Evolutionary conservation across 2,113 vertebrate species (phyloP), one percentile per base, ranked within the genome.

Genomic region (Coptodon rendalli): DNA sequence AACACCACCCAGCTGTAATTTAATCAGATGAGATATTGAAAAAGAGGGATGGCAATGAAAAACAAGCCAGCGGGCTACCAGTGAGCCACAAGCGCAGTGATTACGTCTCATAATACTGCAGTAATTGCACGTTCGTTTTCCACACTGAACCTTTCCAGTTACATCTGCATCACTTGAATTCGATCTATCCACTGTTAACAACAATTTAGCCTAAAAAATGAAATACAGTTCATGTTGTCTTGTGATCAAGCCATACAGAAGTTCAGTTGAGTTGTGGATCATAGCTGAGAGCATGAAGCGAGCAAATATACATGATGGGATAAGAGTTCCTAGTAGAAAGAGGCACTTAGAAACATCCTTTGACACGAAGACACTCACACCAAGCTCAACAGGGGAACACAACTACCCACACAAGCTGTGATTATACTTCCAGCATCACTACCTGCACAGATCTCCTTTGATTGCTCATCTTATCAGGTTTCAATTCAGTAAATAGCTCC

Each of bases 1-100:
- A 93, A 84, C 86, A 24, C 80, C 81, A 87, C 83, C 83, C 84
- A 90, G 88, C 90, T 83, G 54, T 93, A 95, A 95, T 94, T 86
- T 83, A 91, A 96, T 95, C 89, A 92, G 87, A 91, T 29, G 76
- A 82, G 76, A 90, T 81, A 83, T 19, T 89, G 89, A 86, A 83
- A 80, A 66, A 71, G 79, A 73, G 36, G 22, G 29, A 89, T 83
- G 71, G 81, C 45, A 31, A 59, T 40, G 80, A 89, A 85, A 92
- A 89, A 91, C 83, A 80, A 92, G 84, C 29, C 50, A 59, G 84
- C 34, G 14, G 79, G 82, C 83, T 50, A 45, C 54, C 54, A 83
- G 78, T 24, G 3, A 89, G 87, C 78, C 82, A 88, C 87, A 82
- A 86, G 89, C 81, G 6, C 83, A 9, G 83, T 90, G 89, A 92